Conservation (phyloP, 2,797 vertebrate species). For the Xiphorhynchus erythropygius region DNA sequence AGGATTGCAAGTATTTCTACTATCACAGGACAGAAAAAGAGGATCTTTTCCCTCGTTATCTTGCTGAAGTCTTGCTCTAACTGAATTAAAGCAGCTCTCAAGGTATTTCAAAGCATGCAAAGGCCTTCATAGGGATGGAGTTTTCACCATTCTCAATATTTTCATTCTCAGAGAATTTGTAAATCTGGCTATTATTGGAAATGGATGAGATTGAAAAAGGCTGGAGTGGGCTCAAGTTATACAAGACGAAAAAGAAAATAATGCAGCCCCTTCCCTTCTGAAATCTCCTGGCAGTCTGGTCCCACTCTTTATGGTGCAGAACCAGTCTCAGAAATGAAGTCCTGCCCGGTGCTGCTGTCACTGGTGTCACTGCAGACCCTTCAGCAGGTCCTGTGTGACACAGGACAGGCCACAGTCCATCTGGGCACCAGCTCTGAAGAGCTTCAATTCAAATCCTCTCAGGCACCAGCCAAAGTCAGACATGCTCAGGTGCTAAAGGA, state of each 20-base stretch:
- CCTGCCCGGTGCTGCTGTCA: not conserved
- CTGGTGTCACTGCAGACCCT: not conserved
- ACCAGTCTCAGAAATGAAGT: not conserved
- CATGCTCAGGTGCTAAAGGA: not conserved
- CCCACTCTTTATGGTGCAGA: not conserved
- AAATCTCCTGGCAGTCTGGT: not conserved
- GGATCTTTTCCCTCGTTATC: not conserved
- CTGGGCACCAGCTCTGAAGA: not conserved
- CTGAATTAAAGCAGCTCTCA: not conserved
- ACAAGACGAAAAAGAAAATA: not conserved
- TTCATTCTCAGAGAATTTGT: not conserved
- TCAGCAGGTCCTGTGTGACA: not conserved
- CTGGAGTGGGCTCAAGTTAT: not conserved
- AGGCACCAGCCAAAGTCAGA: not conserved
- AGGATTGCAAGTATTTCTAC: not conserved
- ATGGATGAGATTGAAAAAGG: not conserved
- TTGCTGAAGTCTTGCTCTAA: not conserved
- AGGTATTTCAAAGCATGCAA: not conserved
- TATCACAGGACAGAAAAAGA: not conserved
- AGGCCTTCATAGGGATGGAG: not conserved
- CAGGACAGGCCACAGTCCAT: not conserved
- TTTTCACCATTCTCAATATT: not conserved
- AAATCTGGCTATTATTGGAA: not conserved
- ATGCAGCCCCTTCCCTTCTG: not conserved
- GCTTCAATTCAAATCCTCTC: not conserved